These are phyloP conservation scores for Martes martes DNA, from an alignment of 2,113 vertebrate genomes.

Conservation along the genomic window DNA sequence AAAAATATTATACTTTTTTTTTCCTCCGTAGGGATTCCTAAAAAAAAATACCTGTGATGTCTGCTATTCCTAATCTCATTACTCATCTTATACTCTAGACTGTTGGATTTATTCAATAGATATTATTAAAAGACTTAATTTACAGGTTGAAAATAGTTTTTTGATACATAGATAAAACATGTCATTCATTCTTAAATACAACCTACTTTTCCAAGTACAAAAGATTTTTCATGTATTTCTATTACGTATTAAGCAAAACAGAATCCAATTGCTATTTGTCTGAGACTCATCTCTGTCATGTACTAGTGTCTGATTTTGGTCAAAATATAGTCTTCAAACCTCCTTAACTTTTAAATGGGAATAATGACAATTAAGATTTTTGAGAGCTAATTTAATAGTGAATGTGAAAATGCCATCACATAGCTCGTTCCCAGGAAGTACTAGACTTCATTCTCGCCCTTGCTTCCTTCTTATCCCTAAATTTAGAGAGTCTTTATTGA, in stretches of 20 bases:
- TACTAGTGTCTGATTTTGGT: neutral
- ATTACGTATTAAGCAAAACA: conserved; percentile 12
- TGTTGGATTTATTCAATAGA: neutral
- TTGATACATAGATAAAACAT: neutral
- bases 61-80: neutral
- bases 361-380: neutral
- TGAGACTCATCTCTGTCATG: neutral
- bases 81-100: neutral
- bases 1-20: neutral
- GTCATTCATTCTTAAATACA: conserved; percentile 36
- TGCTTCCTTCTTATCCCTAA: conserved; percentile 16
- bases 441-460: neutral
- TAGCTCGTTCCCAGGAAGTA: neutral
- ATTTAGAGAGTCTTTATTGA: conserved; percentile 13
- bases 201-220: conserved; percentile 23
- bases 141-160: neutral
- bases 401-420: neutral
- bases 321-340: conserved; percentile 25
- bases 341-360: conserved; percentile 15
- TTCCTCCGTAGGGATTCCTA: neutral
- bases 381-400: neutral
- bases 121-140: conserved; percentile 32
- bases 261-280: neutral
- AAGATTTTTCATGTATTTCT: conserved; percentile 11
- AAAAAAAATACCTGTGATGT: conserved; percentile 25